These are phyloP conservation scores for Drosophila pectinifera DNA, from an alignment of 1,140 invertebrate genomes.

Conservation along the genomic window DNA sequence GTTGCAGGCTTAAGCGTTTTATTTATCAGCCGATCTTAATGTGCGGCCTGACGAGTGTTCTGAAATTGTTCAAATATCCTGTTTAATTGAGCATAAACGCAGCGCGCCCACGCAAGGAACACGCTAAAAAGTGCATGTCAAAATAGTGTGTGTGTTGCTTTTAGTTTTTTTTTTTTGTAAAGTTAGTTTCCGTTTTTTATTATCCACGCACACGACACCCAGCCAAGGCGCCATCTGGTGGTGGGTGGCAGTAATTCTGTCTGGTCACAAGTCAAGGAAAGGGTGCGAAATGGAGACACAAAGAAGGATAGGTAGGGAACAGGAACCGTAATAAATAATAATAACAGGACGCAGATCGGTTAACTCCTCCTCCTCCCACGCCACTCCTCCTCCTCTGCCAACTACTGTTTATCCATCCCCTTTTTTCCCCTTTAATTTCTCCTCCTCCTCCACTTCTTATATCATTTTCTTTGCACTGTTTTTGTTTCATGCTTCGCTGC, in stretches of 20 bases:
- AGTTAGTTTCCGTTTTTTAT: constrained; percentile 14
- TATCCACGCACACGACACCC: constrained; percentile 45
- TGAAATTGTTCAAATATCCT: constrained; percentile 66
- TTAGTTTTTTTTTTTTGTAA: constrained; percentile 13
- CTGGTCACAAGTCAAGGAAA: constrained; percentile 15
- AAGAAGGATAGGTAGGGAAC: constrained; percentile 3
- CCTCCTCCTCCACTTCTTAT: constrained; percentile 10
- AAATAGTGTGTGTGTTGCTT: constrained; percentile 28
- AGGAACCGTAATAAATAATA: constrained; percentile 62
- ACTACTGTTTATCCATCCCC: constrained; percentile 7
- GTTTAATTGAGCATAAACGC: constrained; percentile 63
- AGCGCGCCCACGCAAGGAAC: constrained; percentile 12
- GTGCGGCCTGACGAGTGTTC: constrained; percentile 38
- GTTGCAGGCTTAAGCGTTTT: constrained; percentile 22
- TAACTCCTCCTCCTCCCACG: constrained; percentile 14
- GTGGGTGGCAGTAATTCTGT: constrained; percentile 5
- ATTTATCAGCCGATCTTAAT: constrained; percentile 54
- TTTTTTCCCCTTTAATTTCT: not conserved
- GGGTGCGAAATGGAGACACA: constrained; percentile 3
- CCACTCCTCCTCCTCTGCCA: not conserved
- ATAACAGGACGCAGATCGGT: constrained; percentile 51
- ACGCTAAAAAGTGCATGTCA: constrained; percentile 47
- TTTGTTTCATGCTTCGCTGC: constrained; percentile 71
- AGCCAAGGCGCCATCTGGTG: constrained; percentile 48
- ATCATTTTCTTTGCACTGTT: constrained; percentile 52